Evolutionary conservation across 2,113 vertebrate species (phyloP).

Genomic region (Ascaphus truei): DNA sequence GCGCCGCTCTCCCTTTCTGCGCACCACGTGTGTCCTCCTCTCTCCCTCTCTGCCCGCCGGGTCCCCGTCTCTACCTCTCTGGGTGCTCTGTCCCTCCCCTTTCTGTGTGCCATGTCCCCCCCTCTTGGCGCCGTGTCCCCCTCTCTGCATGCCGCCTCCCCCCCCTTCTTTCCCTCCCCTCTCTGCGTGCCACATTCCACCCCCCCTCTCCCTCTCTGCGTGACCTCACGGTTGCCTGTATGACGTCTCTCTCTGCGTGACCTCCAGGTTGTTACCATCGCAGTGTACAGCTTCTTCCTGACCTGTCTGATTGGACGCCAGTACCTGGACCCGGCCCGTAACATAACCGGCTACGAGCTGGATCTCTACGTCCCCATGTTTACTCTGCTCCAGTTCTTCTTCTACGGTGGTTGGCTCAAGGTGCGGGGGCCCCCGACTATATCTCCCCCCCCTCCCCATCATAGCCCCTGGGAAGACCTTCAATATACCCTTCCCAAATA

Average conservation of each 20-base stretch:
- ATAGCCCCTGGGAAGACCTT: no score
- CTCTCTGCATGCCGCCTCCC: neutral
- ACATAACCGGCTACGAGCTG: slow-evolving; percentile 79
- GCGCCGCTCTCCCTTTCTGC: no score
- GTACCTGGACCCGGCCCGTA: slow-evolving; percentile 84
- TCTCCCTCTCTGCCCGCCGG: no score
- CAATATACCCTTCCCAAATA: no score
- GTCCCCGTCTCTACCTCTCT: no score
- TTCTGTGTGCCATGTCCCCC: no score
- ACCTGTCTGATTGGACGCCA: slow-evolving; percentile 89
- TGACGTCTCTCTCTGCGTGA: neutral
- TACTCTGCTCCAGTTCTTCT: slow-evolving; percentile 93
- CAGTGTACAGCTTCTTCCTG: slow-evolving; percentile 90
- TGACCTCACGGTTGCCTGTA: neutral
- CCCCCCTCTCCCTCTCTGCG: no score
- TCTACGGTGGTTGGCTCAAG: slow-evolving; percentile 93
- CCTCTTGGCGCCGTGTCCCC: neutral
- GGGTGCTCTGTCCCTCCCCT: no score
- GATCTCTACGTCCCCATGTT: slow-evolving; percentile 87
- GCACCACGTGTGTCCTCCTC: no score
- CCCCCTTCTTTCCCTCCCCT: neutral
- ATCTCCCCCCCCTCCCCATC: no score
- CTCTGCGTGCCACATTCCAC: neutral
- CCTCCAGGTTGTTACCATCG: slow-evolving; percentile 85
- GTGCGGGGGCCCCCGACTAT: no score